A percentile compares a stretch with the other conserved stretches of the same genome.
These are phyloP conservation scores for Drosophila pseudotakahashii DNA, from an alignment of 2,888 invertebrate species.

Conservation along the genomic window DNA sequence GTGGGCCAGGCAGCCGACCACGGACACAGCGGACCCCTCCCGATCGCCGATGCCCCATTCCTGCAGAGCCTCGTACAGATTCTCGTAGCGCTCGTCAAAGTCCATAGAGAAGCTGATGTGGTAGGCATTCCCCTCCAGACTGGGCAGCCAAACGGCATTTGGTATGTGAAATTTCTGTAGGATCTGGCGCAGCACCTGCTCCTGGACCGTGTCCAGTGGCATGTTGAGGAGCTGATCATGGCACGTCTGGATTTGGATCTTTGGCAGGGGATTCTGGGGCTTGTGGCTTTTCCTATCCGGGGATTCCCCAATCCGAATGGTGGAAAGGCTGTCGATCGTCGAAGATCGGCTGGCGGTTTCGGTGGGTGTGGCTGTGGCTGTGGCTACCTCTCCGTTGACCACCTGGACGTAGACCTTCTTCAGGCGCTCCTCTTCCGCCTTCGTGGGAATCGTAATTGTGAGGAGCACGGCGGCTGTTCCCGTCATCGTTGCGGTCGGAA, in stretches of 20 bases:
- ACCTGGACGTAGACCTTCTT: slow-evolving; percentile 48
- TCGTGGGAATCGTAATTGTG: slow-evolving; percentile 86
- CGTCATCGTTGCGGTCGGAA: slow-evolving; percentile 21
- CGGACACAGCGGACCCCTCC: slow-evolving; percentile 86
- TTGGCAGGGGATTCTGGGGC: slow-evolving; percentile 5
- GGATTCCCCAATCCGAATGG: slow-evolving; percentile 15
- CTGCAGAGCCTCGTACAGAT: slow-evolving; percentile 86
- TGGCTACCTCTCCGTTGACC: not conserved
- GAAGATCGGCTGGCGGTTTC: slow-evolving; percentile 13
- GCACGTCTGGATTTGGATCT: slow-evolving; percentile 47
- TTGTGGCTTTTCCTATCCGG: slow-evolving; percentile 6
- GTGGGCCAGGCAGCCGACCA: slow-evolving; percentile 87
- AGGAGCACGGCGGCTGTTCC: slow-evolving; percentile 85
- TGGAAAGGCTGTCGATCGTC: slow-evolving; percentile 26
- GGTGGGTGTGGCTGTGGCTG: slow-evolving; percentile 6
- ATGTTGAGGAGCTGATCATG: slow-evolving; percentile 52
- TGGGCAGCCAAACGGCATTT: slow-evolving; percentile 86
- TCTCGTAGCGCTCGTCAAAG: slow-evolving; percentile 86
- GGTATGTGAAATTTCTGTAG: slow-evolving; percentile 85
- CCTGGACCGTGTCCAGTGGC: slow-evolving; percentile 76
- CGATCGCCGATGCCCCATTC: slow-evolving; percentile 87
- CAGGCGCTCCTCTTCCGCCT: slow-evolving; percentile 84
- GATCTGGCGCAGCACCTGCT: slow-evolving; percentile 85
- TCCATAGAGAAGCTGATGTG: slow-evolving; percentile 87
- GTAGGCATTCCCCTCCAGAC: slow-evolving; percentile 85